Evolutionary conservation across 2,797 vertebrate species (phyloP), one percentile per base, ranked within the genome.

Genomic region (Ptychadena robeensis): DNA sequence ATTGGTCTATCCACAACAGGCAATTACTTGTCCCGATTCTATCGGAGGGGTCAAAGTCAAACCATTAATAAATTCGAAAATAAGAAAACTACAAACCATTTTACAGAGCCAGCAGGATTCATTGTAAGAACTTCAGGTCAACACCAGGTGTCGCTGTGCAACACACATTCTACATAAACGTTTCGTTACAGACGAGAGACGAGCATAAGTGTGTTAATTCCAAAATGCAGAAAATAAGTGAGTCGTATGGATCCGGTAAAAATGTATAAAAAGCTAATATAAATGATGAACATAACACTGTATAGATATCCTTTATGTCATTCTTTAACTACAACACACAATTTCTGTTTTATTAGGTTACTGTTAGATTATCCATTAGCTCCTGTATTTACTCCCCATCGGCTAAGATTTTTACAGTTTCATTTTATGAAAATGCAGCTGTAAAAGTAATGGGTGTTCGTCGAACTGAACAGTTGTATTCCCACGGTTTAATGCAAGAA

Each of bases 11-110:
- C 95, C 85, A 93, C 88, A 9, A 92, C 92, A 83, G 93, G 93
- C 76, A 93, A 81, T 85, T n/a, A 93, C 86, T 71, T 93, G 95
- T 80, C 90, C 94, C 85, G 90, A 93, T 90, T 95, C 94, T 92
- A 91, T 89, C 97, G 89, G 85, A 89, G 83, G 90, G 40, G 81
- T 40, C 82, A 28, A 85, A 40, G 76, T 81, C 10, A 37, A 61
- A n/a, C n/a, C n/a, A 87, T 77, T 18, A 82, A 87, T 80, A 75
- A 69, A 38, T 69, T 25, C 61, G 48, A 44, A 79, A 73, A 67
- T 22, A 64, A 63, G 15, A 80, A 64, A n/a, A n/a, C 28, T 73
- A 73, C 38, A 28, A 35, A 15, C 34, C 9, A 15, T 25, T 64
- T 9, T 53, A 11, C 5, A 53, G 44, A n/a, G n/a, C n/a, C 34